Evolutionary conservation across 2,113 vertebrate genomes (phyloP).

Genomic region (Narcine bancroftii): DNA sequence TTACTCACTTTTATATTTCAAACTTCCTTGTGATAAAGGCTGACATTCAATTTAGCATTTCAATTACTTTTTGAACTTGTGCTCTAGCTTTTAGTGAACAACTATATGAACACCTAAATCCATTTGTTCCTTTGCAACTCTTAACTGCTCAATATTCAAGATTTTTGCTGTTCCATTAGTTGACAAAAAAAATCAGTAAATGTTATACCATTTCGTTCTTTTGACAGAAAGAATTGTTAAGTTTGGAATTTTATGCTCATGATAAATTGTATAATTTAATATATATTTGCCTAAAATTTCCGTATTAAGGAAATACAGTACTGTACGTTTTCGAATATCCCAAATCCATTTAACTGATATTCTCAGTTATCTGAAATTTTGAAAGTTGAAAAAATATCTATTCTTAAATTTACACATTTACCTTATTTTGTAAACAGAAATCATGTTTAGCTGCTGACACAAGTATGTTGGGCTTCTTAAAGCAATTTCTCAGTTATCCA

Average conservation of each 20-base stretch:
- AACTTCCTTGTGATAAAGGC: not conserved
- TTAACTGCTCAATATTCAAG: too few species aligned
- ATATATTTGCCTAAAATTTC: not conserved
- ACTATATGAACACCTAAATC: not conserved
- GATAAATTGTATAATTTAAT: not conserved
- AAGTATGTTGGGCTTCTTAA: too few species aligned
- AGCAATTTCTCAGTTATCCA: too few species aligned
- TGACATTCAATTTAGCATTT: not conserved
- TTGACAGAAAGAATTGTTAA: not conserved
- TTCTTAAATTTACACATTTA: too few species aligned
- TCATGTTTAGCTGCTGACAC: too few species aligned
- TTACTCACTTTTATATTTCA: not conserved
- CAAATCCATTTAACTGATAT: too few species aligned
- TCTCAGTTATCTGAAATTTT: too few species aligned
- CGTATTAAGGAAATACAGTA: not conserved
- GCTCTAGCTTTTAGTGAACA: not conserved
- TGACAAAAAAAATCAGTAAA: not conserved
- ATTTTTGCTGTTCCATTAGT: not conserved
- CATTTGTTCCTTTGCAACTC: not conserved
- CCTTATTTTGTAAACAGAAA: too few species aligned
- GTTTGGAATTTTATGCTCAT: not conserved
- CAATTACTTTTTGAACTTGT: constrained; percentile 14
- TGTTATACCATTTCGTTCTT: not conserved
- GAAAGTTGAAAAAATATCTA: too few species aligned
- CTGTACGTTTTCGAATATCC: too few species aligned